A percentile compares a stretch with the other conserved stretches of the same genome.
These are phyloP conservation scores for Heterotilapia buettikoferi DNA, from an alignment of 2,113 vertebrate species.

Conservation along the genomic window DNA sequence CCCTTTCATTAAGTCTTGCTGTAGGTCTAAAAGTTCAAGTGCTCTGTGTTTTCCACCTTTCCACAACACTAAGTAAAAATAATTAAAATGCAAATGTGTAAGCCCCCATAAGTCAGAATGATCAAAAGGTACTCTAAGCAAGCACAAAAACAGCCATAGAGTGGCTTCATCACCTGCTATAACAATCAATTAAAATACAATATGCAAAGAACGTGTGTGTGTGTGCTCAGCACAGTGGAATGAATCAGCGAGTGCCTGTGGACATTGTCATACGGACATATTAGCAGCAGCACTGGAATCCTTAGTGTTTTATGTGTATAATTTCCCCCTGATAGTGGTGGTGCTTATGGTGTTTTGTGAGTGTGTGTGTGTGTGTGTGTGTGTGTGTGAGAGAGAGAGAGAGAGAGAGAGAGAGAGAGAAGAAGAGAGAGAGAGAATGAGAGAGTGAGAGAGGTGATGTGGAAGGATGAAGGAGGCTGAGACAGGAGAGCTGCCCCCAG, in stretches of 20 bases:
- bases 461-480: constrained; percentile 60
- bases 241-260: constrained; percentile 64
- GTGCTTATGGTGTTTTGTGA: constrained; percentile 37
- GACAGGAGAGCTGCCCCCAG: constrained; percentile 66
- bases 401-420: not conserved
- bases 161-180: constrained; percentile 57
- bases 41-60: constrained; percentile 26
- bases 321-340: constrained; percentile 54
- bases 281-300: constrained; percentile 56
- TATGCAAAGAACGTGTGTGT: constrained; percentile 48
- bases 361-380: constrained; percentile 15
- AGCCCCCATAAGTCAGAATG: constrained; percentile 27
- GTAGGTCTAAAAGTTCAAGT: not conserved
- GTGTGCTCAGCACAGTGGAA: constrained; percentile 10
- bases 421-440: not conserved
- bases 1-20: constrained; percentile 23
- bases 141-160: constrained; percentile 50
- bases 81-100: constrained; percentile 55
- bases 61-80: constrained; percentile 26
- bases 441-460: constrained; percentile 46
- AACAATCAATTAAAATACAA: constrained; percentile 69
- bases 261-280: constrained; percentile 70
- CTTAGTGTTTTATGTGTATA: constrained; percentile 55
- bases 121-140: constrained; percentile 39
- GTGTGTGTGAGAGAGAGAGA: not conserved